These are phyloP conservation scores for Centropus unirufus DNA, from an alignment of 2,113 vertebrate species.

Conservation along the genomic window DNA sequence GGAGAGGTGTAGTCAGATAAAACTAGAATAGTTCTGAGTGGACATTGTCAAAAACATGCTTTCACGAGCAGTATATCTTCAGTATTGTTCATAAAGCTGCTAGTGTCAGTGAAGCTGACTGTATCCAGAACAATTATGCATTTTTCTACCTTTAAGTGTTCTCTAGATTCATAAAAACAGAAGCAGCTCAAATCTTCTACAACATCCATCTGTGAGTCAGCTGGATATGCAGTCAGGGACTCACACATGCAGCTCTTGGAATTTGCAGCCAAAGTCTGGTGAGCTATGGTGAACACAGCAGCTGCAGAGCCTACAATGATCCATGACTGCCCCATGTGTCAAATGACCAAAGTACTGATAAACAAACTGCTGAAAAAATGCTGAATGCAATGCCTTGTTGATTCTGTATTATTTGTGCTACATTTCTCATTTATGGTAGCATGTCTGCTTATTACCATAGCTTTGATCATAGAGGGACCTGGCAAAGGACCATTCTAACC, in stretches of 20 bases:
- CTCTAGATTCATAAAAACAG: neutral
- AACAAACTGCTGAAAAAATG: constrained; percentile 25
- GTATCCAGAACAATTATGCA: neutral
- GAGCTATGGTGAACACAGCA: neutral
- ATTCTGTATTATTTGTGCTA: neutral
- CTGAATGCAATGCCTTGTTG: neutral
- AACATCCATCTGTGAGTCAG: neutral
- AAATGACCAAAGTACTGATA: neutral
- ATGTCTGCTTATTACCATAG: neutral
- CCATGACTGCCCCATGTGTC: neutral
- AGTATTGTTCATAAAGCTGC: neutral
- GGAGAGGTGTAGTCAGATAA: neutral
- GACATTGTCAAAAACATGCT: neutral
- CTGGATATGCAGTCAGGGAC: neutral
- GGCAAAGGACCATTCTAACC: neutral
- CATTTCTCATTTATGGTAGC: constrained; percentile 56
- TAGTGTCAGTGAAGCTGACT: neutral
- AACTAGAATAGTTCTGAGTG: neutral
- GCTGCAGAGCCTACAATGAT: neutral
- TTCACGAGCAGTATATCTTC: neutral
- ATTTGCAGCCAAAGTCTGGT: neutral
- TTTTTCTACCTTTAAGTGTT: neutral
- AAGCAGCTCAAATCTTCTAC: neutral
- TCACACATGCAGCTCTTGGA: neutral
- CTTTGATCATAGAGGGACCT: neutral